Conservation (phyloP, 2,797 vertebrate genomes). For the Malacoraja senta region DNA sequence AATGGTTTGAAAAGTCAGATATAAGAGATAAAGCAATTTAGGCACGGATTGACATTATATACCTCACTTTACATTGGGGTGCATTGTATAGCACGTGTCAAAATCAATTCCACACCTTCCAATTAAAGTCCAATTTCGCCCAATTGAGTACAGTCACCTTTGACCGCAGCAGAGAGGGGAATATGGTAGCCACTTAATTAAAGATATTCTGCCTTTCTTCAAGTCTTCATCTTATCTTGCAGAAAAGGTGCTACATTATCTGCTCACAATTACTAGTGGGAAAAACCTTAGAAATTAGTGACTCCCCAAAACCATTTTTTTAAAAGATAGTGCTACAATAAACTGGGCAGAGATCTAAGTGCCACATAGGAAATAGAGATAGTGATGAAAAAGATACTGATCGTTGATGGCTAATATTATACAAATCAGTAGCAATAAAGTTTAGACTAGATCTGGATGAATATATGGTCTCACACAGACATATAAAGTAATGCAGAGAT, state of each 20-base stretch:
- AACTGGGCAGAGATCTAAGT: neutral
- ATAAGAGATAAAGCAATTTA: neutral
- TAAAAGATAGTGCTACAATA: neutral
- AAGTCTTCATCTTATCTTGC: neutral
- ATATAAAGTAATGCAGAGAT: constrained; percentile 24
- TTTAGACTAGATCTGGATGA: neutral
- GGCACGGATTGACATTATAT: neutral
- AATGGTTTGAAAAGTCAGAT: neutral
- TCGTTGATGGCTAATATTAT: neutral
- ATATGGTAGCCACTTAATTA: neutral
- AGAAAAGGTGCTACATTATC: neutral
- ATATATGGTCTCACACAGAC: neutral
- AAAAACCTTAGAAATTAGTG: neutral
- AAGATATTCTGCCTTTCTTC: neutral
- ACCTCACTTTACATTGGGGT: neutral
- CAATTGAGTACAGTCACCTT: neutral
- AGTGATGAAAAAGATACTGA: neutral
- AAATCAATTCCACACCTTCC: neutral
- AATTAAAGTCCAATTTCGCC: neutral
- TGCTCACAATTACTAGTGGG: neutral
- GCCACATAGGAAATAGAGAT: neutral
- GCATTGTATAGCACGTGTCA: too few relatives aligned
- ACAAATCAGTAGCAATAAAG: neutral
- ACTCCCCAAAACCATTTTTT: neutral
- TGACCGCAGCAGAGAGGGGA: neutral